Evolutionary conservation across 1,140 invertebrate species (phyloP).

Genomic region (Cyrtorhinus lividipennis): DNA sequence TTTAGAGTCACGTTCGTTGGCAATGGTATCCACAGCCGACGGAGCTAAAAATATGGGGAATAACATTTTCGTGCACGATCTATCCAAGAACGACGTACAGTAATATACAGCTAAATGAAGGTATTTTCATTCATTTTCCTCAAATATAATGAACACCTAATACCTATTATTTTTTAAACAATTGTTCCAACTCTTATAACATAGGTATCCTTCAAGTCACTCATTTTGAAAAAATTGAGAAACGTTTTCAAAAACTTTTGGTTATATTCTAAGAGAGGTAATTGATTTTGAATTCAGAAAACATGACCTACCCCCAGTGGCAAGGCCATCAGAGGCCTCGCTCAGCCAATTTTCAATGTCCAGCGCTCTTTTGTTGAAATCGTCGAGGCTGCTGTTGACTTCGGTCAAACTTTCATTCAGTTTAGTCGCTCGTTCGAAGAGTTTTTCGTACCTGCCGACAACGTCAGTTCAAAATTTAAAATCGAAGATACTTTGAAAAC

Average conservation of each 20-base stretch:
- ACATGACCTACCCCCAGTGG: constrained; percentile 33
- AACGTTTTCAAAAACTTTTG: no score
- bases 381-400: constrained; percentile 49
- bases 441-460: constrained; percentile 58
- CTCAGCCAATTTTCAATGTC: constrained; percentile 55
- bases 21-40: constrained; percentile 28
- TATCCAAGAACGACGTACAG: no score
- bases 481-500: not conserved
- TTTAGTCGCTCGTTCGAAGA: constrained; percentile 62
- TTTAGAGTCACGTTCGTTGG: constrained; percentile 40
- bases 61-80: no score
- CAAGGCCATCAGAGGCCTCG: constrained; percentile 53
- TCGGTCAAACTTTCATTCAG: constrained; percentile 69
- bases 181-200: no score
- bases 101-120: no score
- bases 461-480: not conserved
- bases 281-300: no score
- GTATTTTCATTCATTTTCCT: no score
- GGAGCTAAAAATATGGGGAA: not conserved
- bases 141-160: no score
- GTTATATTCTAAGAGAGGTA: no score
- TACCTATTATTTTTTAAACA: no score
- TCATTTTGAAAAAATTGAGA: no score
- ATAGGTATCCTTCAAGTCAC: no score
- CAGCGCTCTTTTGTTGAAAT: constrained; percentile 52